Evolutionary conservation across 2,797 vertebrate genomes (phyloP).

Genomic region (Bucorvus abyssinicus): DNA sequence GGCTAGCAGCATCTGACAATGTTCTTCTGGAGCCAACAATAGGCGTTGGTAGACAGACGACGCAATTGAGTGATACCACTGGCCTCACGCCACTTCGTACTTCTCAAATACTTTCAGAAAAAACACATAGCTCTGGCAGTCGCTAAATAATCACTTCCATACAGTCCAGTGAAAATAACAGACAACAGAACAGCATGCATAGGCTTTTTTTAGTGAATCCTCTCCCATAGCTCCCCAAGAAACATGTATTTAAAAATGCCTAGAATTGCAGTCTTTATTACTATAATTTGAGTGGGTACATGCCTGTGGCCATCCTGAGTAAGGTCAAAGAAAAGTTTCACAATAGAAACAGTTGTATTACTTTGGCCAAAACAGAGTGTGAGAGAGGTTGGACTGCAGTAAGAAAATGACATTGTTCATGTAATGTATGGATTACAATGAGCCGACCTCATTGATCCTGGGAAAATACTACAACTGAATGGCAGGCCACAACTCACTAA

Average conservation of each 20-base stretch:
- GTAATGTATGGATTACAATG: neutral
- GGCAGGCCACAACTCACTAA: neutral
- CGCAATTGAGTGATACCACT: constrained; percentile 41
- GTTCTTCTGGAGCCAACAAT: constrained; percentile 67
- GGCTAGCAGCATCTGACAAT: constrained; percentile 70
- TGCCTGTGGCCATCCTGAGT: neutral
- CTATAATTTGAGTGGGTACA: neutral
- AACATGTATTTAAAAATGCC: neutral
- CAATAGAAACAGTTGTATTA: neutral
- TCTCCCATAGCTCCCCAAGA: neutral
- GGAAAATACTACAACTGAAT: neutral
- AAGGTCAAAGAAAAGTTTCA: neutral
- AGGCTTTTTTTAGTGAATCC: neutral
- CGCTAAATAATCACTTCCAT: neutral
- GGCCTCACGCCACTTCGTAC: neutral
- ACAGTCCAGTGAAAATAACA: neutral
- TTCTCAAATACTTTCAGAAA: constrained; percentile 5
- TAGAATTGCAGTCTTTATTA: neutral
- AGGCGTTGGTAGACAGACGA: constrained; percentile 57
- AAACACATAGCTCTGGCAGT: neutral
- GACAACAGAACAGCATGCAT: neutral
- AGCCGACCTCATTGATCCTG: neutral
- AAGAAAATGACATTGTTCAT: neutral
- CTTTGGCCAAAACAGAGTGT: neutral
- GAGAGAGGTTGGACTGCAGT: neutral